Conservation (phyloP, 2,888 invertebrate species). For the Sphaerophoria rueppellii region DNA sequence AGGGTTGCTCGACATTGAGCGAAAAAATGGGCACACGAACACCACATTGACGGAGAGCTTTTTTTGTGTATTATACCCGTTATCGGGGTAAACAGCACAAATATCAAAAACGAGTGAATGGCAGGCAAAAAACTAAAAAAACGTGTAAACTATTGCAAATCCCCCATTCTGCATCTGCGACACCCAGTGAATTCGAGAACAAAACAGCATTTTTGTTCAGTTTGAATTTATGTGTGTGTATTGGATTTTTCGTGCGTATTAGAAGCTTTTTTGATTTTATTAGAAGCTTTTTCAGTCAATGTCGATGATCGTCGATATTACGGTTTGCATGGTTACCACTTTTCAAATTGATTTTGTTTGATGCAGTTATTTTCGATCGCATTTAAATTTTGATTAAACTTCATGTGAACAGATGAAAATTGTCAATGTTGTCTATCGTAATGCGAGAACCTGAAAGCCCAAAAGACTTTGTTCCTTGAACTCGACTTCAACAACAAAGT, state of each 20-base stretch:
- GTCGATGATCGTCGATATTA: slow-evolving; percentile 1
- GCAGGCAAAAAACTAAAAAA: slow-evolving; percentile 6
- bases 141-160: slow-evolving; percentile 61
- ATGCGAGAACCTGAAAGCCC: too few species aligned
- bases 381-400: too few species aligned
- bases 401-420: too few species aligned
- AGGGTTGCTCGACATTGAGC: slow-evolving; percentile 74
- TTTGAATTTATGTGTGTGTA: slow-evolving; percentile 13
- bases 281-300: slow-evolving; percentile 47
- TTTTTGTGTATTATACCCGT: slow-evolving; percentile 55
- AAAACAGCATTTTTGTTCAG: slow-evolving; percentile 25
- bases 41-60: slow-evolving; percentile 68
- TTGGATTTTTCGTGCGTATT: slow-evolving; percentile 40
- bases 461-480: too few species aligned
- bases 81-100: slow-evolving; percentile 45
- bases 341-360: not conserved
- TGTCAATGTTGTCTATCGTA: too few species aligned
- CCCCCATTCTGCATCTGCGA: slow-evolving; percentile 33
- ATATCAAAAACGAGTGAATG: not conserved
- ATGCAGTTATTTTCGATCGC: not conserved
- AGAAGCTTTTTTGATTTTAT: slow-evolving; percentile 29
- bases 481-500: too few species aligned
- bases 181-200: slow-evolving; percentile 22
- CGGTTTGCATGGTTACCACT: slow-evolving; percentile 9
- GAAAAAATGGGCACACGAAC: slow-evolving; percentile 73